Evolutionary conservation across 2,797 vertebrate genomes (phyloP).

Genomic region (Cirrhinus molitorella): DNA sequence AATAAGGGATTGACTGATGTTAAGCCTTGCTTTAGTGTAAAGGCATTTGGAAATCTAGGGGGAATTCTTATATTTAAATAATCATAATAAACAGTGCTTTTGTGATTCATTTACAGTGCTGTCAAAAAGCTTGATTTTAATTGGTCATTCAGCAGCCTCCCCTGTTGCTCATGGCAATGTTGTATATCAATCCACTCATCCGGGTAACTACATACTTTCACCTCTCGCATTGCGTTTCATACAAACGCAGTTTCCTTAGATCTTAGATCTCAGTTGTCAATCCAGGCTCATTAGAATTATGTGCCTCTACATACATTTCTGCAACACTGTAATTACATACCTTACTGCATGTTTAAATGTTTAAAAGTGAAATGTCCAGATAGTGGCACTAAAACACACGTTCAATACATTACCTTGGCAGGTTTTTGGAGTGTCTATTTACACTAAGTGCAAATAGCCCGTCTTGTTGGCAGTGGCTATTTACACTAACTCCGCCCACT

Average conservation of each 20-base stretch:
- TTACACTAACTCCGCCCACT: too few species aligned
- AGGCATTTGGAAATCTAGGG: background rate
- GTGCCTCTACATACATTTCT: too few species aligned
- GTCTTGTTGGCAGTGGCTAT: too few species aligned
- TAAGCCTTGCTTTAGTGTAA: background rate
- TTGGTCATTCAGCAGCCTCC: background rate
- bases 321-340: too few species aligned
- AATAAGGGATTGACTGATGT: background rate
- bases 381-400: too few species aligned
- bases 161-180: background rate
- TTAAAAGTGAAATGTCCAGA: too few species aligned
- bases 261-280: background rate
- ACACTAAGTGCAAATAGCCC: too few species aligned
- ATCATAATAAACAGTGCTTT: background rate
- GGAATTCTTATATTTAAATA: background rate
- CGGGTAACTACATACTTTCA: background rate
- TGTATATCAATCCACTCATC: background rate
- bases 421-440: too few species aligned
- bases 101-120: too few species aligned
- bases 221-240: background rate
- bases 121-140: background rate
- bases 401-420: too few species aligned
- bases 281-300: too few species aligned
- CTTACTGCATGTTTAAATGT: too few species aligned
- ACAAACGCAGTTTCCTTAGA: background rate